Percentiles rank a stretch among this genome's conserved stretches.
These are phyloP conservation scores for Oreortyx pictus DNA, from an alignment of 2,797 vertebrate genomes.

Conservation along the genomic window DNA sequence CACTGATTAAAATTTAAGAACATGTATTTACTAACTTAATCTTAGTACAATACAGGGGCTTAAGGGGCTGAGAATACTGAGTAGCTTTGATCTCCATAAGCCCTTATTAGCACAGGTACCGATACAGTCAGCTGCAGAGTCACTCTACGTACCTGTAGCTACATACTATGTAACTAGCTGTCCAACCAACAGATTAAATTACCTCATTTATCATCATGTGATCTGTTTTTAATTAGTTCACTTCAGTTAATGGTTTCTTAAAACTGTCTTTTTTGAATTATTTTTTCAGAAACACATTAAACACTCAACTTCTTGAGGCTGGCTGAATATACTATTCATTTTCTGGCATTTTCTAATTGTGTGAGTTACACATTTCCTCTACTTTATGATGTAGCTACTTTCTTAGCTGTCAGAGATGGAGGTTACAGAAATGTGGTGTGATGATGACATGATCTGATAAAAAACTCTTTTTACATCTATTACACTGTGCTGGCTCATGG, in stretches of 20 bases:
- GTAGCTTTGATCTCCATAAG: constrained; percentile 62
- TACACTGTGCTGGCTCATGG: neutral
- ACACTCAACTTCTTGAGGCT: constrained; percentile 32
- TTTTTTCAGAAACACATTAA: constrained; percentile 47
- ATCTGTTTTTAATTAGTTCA: constrained; percentile 68
- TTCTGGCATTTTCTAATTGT: constrained; percentile 33
- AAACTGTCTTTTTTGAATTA: constrained; percentile 33
- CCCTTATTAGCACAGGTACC: constrained; percentile 64
- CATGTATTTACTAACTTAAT: constrained; percentile 53
- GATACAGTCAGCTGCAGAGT: constrained; percentile 63
- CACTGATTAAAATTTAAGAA: constrained; percentile 48
- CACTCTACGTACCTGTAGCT: constrained; percentile 15
- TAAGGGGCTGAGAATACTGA: constrained; percentile 18
- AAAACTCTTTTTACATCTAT: constrained; percentile 2
- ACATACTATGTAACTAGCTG: neutral
- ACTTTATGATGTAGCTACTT: neutral
- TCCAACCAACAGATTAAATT: constrained; percentile 52
- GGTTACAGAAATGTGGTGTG: neutral
- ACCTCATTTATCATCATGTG: constrained; percentile 65
- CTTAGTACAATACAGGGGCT: constrained; percentile 15
- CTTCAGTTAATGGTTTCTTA: constrained; percentile 57
- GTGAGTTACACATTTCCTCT: neutral
- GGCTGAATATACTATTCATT: constrained; percentile 43
- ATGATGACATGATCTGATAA: neutral
- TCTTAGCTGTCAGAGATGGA: neutral